Evolutionary conservation across 1,140 invertebrate genomes (phyloP).

Genomic region (Drosophila watanabei): DNA sequence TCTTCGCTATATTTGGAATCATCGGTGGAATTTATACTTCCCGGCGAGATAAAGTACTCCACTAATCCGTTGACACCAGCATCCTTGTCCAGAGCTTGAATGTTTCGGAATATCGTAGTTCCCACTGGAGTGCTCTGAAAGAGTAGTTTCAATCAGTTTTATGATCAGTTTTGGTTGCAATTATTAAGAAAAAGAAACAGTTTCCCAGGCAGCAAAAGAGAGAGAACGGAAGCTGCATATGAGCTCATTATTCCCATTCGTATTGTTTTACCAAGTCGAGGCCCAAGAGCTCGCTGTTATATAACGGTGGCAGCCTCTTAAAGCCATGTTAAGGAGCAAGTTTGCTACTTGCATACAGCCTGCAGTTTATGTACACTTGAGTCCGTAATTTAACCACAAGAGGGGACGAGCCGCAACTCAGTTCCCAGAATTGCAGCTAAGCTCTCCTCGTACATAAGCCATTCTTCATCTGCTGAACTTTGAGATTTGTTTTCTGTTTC

Average conservation of each 20-base stretch:
- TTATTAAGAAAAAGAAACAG: background rate
- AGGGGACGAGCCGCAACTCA: slow-evolving; percentile 9
- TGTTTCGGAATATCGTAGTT: slow-evolving; percentile 93
- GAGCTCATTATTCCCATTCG: slow-evolving; percentile 33
- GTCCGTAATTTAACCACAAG: slow-evolving; percentile 30
- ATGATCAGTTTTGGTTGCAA: background rate
- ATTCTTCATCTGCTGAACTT: slow-evolving; percentile 67
- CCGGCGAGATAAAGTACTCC: slow-evolving; percentile 91
- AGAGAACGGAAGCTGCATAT: slow-evolving; percentile 31
- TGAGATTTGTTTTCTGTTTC: slow-evolving; percentile 42
- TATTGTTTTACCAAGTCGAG: slow-evolving; percentile 28
- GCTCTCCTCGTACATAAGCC: slow-evolving; percentile 29
- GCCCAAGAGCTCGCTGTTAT: slow-evolving; percentile 52
- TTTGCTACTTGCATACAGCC: slow-evolving; percentile 22
- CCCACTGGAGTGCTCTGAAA: slow-evolving; percentile 94
- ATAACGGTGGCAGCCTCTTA: slow-evolving; percentile 74
- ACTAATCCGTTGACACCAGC: slow-evolving; percentile 94
- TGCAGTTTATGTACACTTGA: slow-evolving; percentile 16
- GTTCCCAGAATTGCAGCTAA: slow-evolving; percentile 33
- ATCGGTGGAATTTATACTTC: slow-evolving; percentile 87
- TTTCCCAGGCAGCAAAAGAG: slow-evolving; percentile 14
- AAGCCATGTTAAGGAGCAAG: slow-evolving; percentile 56
- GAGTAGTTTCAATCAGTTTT: slow-evolving; percentile 6
- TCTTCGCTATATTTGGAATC: slow-evolving; percentile 90
- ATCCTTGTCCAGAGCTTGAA: slow-evolving; percentile 94